Evolutionary conservation across 2,888 invertebrate species (phyloP), one percentile per base, ranked within the genome.

Genomic region (Brachyptera putata): DNA sequence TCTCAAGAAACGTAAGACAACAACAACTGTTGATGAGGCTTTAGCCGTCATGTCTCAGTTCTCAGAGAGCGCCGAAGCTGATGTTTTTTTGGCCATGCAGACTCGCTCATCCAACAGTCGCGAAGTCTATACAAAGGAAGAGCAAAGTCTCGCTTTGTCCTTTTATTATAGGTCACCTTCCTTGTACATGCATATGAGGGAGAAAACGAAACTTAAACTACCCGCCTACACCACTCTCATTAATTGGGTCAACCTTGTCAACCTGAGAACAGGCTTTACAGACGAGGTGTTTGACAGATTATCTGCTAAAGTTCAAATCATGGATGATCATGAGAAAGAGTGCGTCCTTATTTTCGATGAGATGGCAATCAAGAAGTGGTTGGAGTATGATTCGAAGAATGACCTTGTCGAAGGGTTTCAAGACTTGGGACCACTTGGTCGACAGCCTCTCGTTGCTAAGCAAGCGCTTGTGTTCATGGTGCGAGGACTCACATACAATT

Each of bases 321-420:
- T 70, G 70, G 30, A 14, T n/a, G 61, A 30, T 11, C 49, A 58
- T 46, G 64, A 64, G 61, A 56, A 63, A 25, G 58, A 67, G 49
- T 67, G 68, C 57, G 67, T 68, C 41, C 43, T 69, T 5, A 62
- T 68, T 61, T 65, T 64, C 61, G 65, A 69, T 62, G 68, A 68
- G 59, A 67, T 68, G 64, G 36, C 63, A 16, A 66, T 68, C 0
- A 68, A 65, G 43, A 55, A 60, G 25, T 66, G 63, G 37, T 61
- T 67, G 1, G 61, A 67, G 13, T 68, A 66, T 13, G 63, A 67
- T 36, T 50, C 64, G 4, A 62, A 65, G 61, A 58, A 57, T 22
- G 66, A 68, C 59, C 21, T 64, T 11, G 59, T 67, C 13, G 67
- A 66, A 46, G 66, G 68, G 5, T 68, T 61, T 46, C 57, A 66